Conservation (phyloP, 2,113 vertebrate genomes). For the Nerophis ophidion region DNA sequence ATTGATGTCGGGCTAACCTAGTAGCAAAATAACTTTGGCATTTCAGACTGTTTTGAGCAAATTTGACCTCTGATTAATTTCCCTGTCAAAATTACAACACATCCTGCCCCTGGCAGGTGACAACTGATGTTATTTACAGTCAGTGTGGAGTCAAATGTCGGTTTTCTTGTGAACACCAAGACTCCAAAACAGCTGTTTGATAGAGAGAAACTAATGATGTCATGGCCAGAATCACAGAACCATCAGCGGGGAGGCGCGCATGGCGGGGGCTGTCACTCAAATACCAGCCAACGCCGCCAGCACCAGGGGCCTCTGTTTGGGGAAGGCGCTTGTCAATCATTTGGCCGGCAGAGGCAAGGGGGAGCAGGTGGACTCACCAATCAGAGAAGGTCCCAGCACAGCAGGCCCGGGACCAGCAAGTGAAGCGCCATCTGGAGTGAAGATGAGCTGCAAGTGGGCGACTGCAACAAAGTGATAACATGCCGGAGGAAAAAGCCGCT, state of each 20-base stretch:
- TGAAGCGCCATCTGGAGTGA: constrained; percentile 70
- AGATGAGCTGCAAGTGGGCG: constrained; percentile 54
- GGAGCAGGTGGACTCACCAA: constrained; percentile 63
- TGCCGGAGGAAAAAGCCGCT: constrained; percentile 50
- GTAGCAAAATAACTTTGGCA: neutral
- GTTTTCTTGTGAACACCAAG: constrained; percentile 34
- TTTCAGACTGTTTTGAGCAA: constrained; percentile 7
- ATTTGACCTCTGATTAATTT: constrained; percentile 25
- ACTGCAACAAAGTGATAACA: constrained; percentile 54
- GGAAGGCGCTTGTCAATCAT: constrained; percentile 70
- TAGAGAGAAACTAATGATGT: constrained; percentile 65
- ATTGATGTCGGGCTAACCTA: neutral
- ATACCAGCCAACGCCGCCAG: constrained; percentile 36
- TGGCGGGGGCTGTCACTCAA: constrained; percentile 57
- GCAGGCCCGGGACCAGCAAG: constrained; percentile 68
- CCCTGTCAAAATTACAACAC: constrained; percentile 14
- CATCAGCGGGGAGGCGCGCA: constrained; percentile 48
- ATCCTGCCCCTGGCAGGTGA: constrained; percentile 12
- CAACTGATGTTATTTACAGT: constrained; percentile 49
- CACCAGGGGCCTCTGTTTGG: constrained; percentile 59
- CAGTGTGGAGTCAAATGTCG: constrained; percentile 27
- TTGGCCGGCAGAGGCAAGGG: constrained; percentile 19
- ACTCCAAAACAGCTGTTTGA: constrained; percentile 58
- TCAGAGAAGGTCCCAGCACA: constrained; percentile 65
- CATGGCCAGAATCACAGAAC: constrained; percentile 55